phyloP scores from a whole-genome alignment of 2,113 vertebrate genomes.

The Rhinolophus ferrumequinum region DNA sequence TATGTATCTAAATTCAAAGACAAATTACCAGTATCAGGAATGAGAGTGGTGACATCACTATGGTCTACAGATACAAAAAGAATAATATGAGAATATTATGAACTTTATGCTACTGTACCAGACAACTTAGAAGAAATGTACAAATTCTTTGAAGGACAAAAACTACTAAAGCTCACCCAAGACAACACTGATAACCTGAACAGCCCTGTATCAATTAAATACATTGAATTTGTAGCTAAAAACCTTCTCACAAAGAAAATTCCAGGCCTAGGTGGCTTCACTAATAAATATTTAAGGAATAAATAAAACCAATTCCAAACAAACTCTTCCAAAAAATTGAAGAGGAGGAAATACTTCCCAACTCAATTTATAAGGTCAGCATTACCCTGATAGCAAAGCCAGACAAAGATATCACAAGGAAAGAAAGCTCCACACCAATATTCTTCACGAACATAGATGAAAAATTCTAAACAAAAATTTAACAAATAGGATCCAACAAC shows the following conservation, averaged over 20 bases:
- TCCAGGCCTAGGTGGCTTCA: background rate
- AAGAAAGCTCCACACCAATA: background rate
- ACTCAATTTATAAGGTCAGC: background rate
- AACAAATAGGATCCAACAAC: background rate
- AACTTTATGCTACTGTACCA: background rate
- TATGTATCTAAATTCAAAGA: background rate
- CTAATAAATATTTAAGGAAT: background rate
- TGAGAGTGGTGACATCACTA: background rate
- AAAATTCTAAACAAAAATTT: background rate
- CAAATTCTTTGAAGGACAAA: background rate
- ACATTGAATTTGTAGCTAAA: background rate
- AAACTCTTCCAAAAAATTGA: background rate
- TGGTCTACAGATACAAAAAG: background rate
- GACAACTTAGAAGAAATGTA: background rate
- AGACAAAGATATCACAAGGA: background rate
- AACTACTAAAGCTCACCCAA: background rate
- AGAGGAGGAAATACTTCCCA: background rate
- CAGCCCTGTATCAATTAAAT: background rate
- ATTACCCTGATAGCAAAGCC: background rate
- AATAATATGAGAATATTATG: background rate
- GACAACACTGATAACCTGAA: background rate
- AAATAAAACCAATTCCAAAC: background rate
- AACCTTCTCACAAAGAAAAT: background rate
- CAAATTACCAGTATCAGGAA: background rate
- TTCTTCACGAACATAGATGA: background rate